phyloP scores from a whole-genome alignment of 1,140 invertebrate genomes.

The Brachionus rotundiformis region DNA sequence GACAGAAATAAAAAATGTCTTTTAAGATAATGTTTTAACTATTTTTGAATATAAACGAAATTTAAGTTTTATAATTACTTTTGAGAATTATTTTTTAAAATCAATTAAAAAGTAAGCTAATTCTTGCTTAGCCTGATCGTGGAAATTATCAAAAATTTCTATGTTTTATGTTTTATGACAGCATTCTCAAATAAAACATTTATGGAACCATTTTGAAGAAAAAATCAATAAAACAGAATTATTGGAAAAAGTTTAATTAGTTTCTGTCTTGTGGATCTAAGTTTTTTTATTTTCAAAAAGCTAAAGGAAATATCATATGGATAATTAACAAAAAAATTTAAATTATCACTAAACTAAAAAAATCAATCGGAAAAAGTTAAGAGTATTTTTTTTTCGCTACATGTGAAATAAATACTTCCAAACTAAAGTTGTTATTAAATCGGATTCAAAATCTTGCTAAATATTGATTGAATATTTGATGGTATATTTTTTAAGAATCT shows the following conservation, averaged over 20 bases:
- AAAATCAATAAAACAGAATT: conserved; percentile 8
- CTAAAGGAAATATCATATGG: conserved; percentile 1
- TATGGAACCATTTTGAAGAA: not conserved
- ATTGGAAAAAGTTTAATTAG: conserved; percentile 16
- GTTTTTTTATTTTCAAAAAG: not conserved
- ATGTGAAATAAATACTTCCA: too few relatives aligned
- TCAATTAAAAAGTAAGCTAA: not conserved
- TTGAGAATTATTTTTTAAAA: too few relatives aligned
- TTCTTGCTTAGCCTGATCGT: not conserved
- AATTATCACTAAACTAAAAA: not conserved
- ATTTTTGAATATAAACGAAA: too few relatives aligned
- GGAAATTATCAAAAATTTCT: not conserved
- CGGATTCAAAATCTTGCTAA: too few relatives aligned
- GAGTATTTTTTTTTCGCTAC: too few relatives aligned
- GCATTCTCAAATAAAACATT: not conserved
- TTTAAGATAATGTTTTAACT: too few relatives aligned
- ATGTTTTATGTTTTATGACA: not conserved
- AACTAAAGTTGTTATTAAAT: too few relatives aligned
- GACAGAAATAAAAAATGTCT: not conserved
- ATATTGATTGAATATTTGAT: too few relatives aligned
- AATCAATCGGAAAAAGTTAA: too few relatives aligned
- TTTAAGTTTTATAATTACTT: too few relatives aligned
- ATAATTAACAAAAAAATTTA: not conserved
- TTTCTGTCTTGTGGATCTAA: not conserved
- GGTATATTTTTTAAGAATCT: too few relatives aligned